Evolutionary conservation across 2,113 vertebrate genomes (phyloP).

Genomic region (Ictalurus furcatus): DNA sequence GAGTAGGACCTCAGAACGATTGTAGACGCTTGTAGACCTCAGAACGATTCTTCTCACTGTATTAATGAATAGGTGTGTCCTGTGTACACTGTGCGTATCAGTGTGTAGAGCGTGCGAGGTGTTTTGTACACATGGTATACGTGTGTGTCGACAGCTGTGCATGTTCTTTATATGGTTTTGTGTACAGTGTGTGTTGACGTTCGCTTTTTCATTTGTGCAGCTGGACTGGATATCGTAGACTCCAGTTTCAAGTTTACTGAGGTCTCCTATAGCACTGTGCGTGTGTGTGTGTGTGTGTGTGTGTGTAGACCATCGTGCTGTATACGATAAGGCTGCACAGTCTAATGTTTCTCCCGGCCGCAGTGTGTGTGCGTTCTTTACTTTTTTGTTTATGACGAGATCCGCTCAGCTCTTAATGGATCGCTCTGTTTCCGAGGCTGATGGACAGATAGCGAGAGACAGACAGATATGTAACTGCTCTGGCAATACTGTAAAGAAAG

Average conservation of each 20-base stretch:
- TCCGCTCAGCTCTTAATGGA: conserved; percentile 32
- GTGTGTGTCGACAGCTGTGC: conserved; percentile 5
- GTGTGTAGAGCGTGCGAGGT: neutral
- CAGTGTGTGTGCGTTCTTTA: conserved; percentile 32
- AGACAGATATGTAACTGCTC: conserved; percentile 1
- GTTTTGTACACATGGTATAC: neutral
- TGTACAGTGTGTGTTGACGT: conserved; percentile 3
- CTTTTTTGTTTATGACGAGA: neutral
- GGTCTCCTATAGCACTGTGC: neutral
- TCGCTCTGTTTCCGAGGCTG: conserved; percentile 40
- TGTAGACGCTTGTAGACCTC: neutral
- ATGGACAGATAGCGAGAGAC: conserved; percentile 35
- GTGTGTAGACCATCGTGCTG: neutral
- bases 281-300: conserved; percentile 8
- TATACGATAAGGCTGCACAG: conserved; percentile 17
- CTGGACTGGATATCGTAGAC: neutral
- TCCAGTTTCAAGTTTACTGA: neutral
- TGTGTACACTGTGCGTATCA: neutral
- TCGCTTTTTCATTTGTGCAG: neutral
- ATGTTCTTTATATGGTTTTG: neutral
- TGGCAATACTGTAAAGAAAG: conserved; percentile 15
- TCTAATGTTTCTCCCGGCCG: neutral
- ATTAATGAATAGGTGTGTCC: too few species aligned
- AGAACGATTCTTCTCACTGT: neutral
- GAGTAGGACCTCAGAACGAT: too few species aligned